A percentile compares a stretch with the other conserved stretches of the same genome.
Evolutionary conservation across 2,113 vertebrate genomes (phyloP).

Genomic region (Gallinago paraguaiae): DNA sequence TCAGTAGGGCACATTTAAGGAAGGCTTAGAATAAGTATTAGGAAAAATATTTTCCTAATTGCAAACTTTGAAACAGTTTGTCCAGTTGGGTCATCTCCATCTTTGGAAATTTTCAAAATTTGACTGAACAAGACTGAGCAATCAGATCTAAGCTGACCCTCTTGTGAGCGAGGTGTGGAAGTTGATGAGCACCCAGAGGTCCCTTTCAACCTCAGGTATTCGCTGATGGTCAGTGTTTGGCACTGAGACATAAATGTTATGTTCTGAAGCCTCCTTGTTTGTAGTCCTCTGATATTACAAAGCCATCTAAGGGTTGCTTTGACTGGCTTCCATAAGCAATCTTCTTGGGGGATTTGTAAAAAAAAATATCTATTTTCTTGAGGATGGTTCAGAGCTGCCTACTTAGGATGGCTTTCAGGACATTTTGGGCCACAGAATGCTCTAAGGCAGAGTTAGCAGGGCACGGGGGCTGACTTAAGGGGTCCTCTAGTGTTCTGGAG

Average conservation of each 20-base stretch:
- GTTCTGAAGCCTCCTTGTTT: neutral
- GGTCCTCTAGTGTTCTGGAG: neutral
- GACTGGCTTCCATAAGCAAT: neutral
- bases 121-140: neutral
- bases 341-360: neutral
- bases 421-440: neutral
- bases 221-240: neutral
- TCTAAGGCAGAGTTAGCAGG: neutral
- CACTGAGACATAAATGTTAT: neutral
- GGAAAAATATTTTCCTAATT: neutral
- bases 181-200: neutral
- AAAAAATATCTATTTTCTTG: neutral
- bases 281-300: neutral
- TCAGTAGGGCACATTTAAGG: neutral
- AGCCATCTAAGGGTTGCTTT: neutral
- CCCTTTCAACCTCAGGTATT: neutral
- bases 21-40: neutral
- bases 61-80: neutral
- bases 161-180: neutral
- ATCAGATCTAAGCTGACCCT: neutral
- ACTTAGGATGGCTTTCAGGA: neutral
- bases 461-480: neutral
- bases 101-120: neutral
- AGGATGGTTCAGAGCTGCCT: neutral
- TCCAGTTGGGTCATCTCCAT: neutral